Evolutionary conservation across 2,888 invertebrate species (phyloP), one percentile per base, ranked within the genome.

Genomic region (Bugulina stolonifera): DNA sequence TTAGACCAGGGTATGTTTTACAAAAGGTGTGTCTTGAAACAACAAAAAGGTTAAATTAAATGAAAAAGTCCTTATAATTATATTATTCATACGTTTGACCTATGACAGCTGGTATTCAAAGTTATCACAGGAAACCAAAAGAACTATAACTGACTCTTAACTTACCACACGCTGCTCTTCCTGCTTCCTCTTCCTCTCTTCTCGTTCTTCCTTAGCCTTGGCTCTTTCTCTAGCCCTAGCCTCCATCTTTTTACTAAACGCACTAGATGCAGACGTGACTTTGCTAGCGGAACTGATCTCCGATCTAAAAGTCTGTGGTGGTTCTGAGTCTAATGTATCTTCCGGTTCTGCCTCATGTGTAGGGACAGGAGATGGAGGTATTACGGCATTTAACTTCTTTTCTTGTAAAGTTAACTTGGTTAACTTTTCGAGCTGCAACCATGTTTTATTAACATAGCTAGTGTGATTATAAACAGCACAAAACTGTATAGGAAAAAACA

Each of bases 131-230:
- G n/a, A n/a, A n/a, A n/a, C n/a, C n/a, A n/a, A n/a, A n/a, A n/a
- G n/a, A n/a, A n/a, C n/a, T n/a, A n/a, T n/a, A n/a, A n/a, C n/a
- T n/a, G n/a, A n/a, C n/a, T n/a, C n/a, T n/a, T n/a, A n/a, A 75
- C 76, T 73, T 73, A 81, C 83, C 77, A 82, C 71, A 77, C 75
- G 79, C 73, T 83, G 81, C 35, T 81, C 79, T 71, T 83, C 83
- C 32, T 75, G 77, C 73, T 77, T 73, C 71, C 78, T 76, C 64
- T 77, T 76, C 71, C 76, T 80, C 69, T 80, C 81, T 71, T 84
- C 83, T 64, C 84, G 75, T 72, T 83, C 83, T 58, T 77, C 77
- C 74, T 82, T 83, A 18, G 79, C 57, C 71, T 76, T 75, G 1
- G 79, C 78, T 73, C 84, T 76, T 71, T 81, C 80, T 1, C 78